Conservation (phyloP, 2,888 invertebrate species). For the Pollenia labialis region DNA sequence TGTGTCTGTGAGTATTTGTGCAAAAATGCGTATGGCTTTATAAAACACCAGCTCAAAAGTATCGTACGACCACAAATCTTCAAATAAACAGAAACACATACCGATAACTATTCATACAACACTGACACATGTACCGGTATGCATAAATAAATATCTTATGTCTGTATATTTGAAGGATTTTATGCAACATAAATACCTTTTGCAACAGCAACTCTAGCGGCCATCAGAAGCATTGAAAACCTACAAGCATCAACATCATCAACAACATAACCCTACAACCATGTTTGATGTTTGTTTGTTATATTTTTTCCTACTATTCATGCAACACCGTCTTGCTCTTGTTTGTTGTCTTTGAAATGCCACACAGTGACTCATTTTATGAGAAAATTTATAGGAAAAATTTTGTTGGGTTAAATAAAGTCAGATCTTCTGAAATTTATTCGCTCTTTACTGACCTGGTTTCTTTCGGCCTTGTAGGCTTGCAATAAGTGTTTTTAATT, state of each 20-base stretch:
- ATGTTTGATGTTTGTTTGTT: conserved; percentile 24
- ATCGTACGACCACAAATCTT: conserved; percentile 59
- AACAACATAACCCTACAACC: conserved; percentile 10
- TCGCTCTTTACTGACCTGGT: no score
- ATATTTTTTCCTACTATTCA: neutral
- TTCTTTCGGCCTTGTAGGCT: no score
- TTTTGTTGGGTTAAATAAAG: no score
- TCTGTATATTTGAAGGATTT: conserved; percentile 11
- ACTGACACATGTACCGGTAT: neutral
- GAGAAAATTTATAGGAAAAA: no score
- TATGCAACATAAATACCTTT: conserved; percentile 26
- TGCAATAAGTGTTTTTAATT: no score
- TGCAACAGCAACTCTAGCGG: conserved; percentile 25
- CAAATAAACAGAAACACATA: conserved; percentile 54
- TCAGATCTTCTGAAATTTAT: no score
- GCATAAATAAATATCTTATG: neutral
- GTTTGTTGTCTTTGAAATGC: conserved; percentile 58
- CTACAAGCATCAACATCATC: neutral
- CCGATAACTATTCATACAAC: conserved; percentile 1
- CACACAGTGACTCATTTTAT: no score
- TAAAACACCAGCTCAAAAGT: conserved; percentile 30
- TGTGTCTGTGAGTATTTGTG: neutral
- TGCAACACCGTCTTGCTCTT: conserved; percentile 41
- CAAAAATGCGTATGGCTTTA: neutral
- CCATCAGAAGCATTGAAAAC: neutral